Evolutionary conservation across 2,797 vertebrate genomes (phyloP).

Genomic region (Danio jaintianensis): DNA sequence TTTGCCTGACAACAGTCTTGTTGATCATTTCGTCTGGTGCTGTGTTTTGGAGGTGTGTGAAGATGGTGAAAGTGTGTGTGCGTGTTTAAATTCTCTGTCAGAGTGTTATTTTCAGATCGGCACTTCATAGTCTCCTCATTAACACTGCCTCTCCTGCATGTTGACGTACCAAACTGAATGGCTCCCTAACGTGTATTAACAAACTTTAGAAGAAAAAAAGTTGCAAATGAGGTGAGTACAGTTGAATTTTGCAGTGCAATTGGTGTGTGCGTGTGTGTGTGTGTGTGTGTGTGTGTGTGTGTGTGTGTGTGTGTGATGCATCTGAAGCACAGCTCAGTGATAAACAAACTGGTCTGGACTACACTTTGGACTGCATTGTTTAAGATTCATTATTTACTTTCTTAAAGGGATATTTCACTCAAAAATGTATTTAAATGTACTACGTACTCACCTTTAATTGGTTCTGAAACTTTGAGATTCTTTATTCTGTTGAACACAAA

Average conservation of each 20-base stretch:
- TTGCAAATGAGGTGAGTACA: conserved; percentile 4
- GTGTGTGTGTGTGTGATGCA: neutral
- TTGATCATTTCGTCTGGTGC: conserved; percentile 6
- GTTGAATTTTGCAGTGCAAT: neutral
- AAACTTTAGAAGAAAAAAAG: conserved; percentile 36
- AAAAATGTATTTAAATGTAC: too few relatives aligned
- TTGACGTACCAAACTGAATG: conserved; percentile 69
- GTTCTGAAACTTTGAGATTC: too few relatives aligned
- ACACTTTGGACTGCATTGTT: too few relatives aligned
- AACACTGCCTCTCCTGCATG: conserved; percentile 66
- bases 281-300: too few relatives aligned
- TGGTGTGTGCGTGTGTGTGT: too few relatives aligned
- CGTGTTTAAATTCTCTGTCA: conserved; percentile 32
- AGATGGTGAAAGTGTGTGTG: neutral
- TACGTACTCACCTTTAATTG: too few relatives aligned
- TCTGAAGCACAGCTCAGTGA: neutral
- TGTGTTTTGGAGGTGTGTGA: conserved; percentile 19
- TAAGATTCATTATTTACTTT: neutral
- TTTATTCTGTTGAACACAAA: too few relatives aligned
- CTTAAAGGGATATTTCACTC: neutral
- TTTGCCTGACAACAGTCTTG: conserved; percentile 29
- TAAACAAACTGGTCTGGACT: neutral
- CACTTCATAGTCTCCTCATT: conserved; percentile 69
- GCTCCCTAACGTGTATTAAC: conserved; percentile 56
- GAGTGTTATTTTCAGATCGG: conserved; percentile 55